Conservation (phyloP, 2,888 invertebrate species). For the Trilocha varians region DNA sequence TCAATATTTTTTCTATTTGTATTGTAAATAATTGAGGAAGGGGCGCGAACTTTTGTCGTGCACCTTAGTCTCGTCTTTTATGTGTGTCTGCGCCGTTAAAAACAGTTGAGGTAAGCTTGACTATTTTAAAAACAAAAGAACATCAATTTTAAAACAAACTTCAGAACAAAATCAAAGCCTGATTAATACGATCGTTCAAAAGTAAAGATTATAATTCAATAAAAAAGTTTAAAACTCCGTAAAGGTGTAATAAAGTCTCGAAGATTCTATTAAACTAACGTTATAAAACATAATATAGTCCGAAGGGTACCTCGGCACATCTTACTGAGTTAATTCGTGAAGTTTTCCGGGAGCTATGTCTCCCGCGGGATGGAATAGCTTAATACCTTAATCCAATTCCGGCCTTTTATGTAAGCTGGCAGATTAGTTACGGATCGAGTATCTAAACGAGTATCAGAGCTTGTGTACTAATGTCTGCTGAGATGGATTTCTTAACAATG, state of each 20-base stretch:
- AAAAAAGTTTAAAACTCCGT: constrained; percentile 13
- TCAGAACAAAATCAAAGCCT: no score
- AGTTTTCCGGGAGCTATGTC: constrained; percentile 13
- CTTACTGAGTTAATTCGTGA: constrained; percentile 18
- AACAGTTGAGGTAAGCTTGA: no score
- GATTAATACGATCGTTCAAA: not conserved
- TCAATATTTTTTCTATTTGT: no score
- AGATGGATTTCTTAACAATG: no score
- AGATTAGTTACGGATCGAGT: constrained; percentile 10
- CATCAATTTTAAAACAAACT: no score
- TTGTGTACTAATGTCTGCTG: not conserved
- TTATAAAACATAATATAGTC: constrained; percentile 6
- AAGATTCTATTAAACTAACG: constrained; percentile 16
- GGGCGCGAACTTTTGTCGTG: no score
- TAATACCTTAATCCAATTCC: constrained; percentile 18
- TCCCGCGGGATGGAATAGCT: constrained; percentile 11
- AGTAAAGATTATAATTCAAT: constrained; percentile 17
- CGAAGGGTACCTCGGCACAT: constrained; percentile 3
- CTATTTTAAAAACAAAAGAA: no score
- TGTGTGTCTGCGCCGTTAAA: no score
- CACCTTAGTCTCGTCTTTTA: no score
- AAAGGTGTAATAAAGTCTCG: constrained; percentile 15
- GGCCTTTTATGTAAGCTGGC: constrained; percentile 9
- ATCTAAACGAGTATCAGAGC: constrained; percentile 3
- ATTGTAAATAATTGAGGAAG: no score